Base-by-base conservation (phyloP, 2,888 invertebrate species). In the Drosophila dives region DNA sequence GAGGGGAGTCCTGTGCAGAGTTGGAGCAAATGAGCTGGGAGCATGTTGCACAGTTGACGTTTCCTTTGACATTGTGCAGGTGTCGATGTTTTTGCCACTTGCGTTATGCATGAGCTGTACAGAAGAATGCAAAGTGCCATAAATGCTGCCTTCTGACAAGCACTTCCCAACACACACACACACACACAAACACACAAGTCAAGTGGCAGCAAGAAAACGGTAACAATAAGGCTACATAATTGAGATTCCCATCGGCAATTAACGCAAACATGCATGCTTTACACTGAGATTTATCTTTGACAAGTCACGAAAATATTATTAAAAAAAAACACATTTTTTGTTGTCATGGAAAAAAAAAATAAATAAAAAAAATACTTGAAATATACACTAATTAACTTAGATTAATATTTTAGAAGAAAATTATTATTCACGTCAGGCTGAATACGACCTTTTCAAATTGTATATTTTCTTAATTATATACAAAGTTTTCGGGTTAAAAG, bases 71-170 rank as follows among this genome's bases (percentile, higher is more conserved):
- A 54, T 32, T 45, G 45, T 45, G 62, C 59, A 55, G 64, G 50
- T 65, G 75, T 65, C 59, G 72, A 40, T 64, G 59, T 50, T 51
- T 66, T 64, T 66, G 32, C 38, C 59, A 61, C 58, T 65, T 84
- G 68, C 75, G 67, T 72, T 80, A 85, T 86, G 82, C 81, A 80
- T 79, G 75, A 77, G 72, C 55, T 40, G 59, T 49, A 63, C 50
- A 75, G 77, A 69, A 76, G 76, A 71, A 76, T 75, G 83, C 69
- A 74, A 75, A 86, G 80, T 84, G 73, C 80, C 67, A 77, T 72
- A 77, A 79, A 81, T 75, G 78, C 81, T 75, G 75, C 77, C 68
- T 72, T 80, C 68, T 83, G 77, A 80, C 80, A 79, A 45, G 4
- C 23, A 45, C 23, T 45, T 23, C 77, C 82, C 8, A 26, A 17